Conservation (phyloP, 2,113 vertebrate species). For the Trogon surrucura region DNA sequence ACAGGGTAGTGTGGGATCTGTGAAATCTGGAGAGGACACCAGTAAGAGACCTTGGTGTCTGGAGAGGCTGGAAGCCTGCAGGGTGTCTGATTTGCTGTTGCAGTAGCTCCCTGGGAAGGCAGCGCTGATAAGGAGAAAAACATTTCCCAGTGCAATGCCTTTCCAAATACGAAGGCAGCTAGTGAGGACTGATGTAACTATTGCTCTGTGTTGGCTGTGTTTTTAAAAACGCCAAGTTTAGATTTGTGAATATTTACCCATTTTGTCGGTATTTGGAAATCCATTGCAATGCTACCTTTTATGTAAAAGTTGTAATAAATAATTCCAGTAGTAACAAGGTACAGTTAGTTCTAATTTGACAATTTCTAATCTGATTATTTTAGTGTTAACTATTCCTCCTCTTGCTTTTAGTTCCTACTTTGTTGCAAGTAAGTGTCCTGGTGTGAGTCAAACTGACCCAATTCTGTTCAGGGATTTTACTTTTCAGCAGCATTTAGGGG, state of each 20-base stretch:
- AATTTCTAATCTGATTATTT: not conserved
- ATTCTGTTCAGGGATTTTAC: too few species aligned
- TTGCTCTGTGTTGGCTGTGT: not conserved
- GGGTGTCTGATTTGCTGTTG: not conserved
- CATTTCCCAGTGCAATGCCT: not conserved
- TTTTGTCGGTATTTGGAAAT: not conserved
- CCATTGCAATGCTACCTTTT: not conserved
- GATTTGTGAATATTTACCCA: not conserved
- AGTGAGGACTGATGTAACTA: not conserved
- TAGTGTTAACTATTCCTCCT: not conserved
- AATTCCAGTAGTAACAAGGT: not conserved
- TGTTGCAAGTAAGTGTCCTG: too few species aligned
- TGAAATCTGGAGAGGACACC: not conserved
- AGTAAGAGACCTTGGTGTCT: too few species aligned
- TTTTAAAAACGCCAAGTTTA: not conserved
- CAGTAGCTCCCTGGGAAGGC: not conserved
- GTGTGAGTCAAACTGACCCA: too few species aligned
- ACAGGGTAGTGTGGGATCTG: not conserved
- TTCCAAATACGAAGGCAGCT: not conserved
- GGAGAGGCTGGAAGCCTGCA: not conserved
- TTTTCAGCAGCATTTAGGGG: too few species aligned
- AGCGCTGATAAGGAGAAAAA: not conserved
- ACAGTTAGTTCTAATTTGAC: not conserved
- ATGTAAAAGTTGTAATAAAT: not conserved
- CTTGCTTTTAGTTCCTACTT: not conserved